Evolutionary conservation across 23 tunicate species (phyloP).

Genomic region (Phallusia fumigata): DNA sequence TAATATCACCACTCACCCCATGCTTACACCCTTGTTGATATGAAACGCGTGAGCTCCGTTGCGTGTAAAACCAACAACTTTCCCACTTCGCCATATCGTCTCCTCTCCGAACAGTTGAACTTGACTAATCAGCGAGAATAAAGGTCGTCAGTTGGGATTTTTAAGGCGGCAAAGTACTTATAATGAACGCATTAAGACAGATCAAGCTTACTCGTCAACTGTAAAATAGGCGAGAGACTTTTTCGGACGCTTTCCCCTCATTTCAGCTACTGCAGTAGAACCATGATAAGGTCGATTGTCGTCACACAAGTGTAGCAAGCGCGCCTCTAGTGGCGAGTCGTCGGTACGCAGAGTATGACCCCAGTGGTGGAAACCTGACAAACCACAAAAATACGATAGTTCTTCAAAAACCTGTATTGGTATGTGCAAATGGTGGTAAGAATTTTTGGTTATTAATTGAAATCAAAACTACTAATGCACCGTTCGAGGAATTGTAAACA

Average conservation of each 20-base stretch:
- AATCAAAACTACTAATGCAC: too few relatives aligned
- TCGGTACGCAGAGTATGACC: constrained; percentile 42
- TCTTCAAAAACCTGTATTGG: too few relatives aligned
- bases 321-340: constrained; percentile 60
- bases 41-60: constrained; percentile 47
- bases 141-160: neutral
- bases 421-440: too few relatives aligned
- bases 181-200: neutral
- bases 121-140: constrained; percentile 28
- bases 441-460: too few relatives aligned
- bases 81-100: constrained; percentile 46
- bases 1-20: constrained; percentile 50
- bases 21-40: constrained; percentile 39
- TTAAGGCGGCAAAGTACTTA: too few relatives aligned
- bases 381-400: neutral
- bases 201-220: constrained; percentile 49
- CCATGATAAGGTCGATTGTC: constrained; percentile 30
- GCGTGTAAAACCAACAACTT: constrained; percentile 63
- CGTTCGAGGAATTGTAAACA: too few relatives aligned
- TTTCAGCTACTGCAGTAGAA: constrained; percentile 12
- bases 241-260: constrained; percentile 5
- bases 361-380: constrained; percentile 94
- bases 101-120: constrained; percentile 66
- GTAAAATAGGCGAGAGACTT: constrained; percentile 59
- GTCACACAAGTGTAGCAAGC: constrained; percentile 44